Evolutionary conservation across 2,797 vertebrate genomes (phyloP).

Genomic region (Silurus lanzhouensis): DNA sequence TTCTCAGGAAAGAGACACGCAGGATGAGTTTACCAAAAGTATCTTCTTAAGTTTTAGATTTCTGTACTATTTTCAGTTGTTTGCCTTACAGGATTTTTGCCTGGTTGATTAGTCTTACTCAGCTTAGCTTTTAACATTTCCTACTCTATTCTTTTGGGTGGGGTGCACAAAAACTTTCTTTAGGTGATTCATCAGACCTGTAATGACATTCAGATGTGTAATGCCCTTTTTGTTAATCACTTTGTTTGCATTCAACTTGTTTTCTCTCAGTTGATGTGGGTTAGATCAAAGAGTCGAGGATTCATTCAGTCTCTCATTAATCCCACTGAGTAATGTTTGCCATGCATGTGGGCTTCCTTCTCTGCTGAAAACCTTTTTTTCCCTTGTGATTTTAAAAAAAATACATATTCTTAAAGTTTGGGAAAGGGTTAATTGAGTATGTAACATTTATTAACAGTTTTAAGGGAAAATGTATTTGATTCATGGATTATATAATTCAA

Average conservation of each 20-base stretch:
- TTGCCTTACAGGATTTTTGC: slow-evolving; percentile 16
- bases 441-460: slow-evolving; percentile 15
- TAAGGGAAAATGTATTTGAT: neutral
- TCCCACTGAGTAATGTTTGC: slow-evolving; percentile 2
- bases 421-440: neutral
- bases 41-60: neutral
- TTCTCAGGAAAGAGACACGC: slow-evolving; percentile 52
- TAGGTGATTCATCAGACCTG: slow-evolving; percentile 30
- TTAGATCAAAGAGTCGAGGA: slow-evolving; percentile 9
- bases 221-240: slow-evolving; percentile 32
- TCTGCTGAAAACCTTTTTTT: neutral
- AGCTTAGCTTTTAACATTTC: slow-evolving; percentile 1
- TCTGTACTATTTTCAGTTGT: neutral
- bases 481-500: slow-evolving; percentile 16
- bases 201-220: slow-evolving; percentile 27
- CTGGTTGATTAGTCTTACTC: neutral
- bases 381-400: slow-evolving; percentile 27
- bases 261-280: slow-evolving; percentile 17
- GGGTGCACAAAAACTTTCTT: slow-evolving; percentile 17
- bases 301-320: slow-evolving; percentile 7
- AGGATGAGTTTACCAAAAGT: slow-evolving; percentile 38
- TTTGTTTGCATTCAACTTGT: neutral
- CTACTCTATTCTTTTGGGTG: slow-evolving; percentile 13
- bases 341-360: slow-evolving; percentile 6
- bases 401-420: slow-evolving; percentile 22